Evolutionary conservation across 2,113 vertebrate genomes (phyloP), one percentile per base, ranked within the genome.

Genomic region (Nansenia antarctica): DNA sequence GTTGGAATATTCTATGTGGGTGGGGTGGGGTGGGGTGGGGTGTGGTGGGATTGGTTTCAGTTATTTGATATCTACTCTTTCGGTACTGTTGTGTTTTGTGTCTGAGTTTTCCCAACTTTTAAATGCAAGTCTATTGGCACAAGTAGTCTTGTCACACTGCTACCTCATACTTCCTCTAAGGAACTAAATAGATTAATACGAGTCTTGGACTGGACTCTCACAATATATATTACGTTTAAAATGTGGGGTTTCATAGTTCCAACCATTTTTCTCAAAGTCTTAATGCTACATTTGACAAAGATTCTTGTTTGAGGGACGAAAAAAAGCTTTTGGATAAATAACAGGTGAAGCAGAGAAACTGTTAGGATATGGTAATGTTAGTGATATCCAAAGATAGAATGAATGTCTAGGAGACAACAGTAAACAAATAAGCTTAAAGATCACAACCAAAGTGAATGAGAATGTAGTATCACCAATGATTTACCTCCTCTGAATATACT

Each of bases 91-190:
- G 82, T 83, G 82, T n/a, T n/a, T n/a, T n/a, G 79, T 89, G 88
- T 85, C 57, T 9, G 57, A 0, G 15, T 82, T 88, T 89, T 84
- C 86, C 63, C 85, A 89, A 84, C 88, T 85, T 66, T 27, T 77
- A 70, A 73, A 73, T 83, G 60, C 71, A 20, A 81, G 86, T 71
- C 70, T 31, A 35, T 78, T 81, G 71, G 85, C 85, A 84, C n/a
- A 20, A 2, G 49, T 81, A 78, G 92, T 63, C 80, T 77, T 70
- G 68, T 86, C 88, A 88, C 88, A 87, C 93, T 93, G 90, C 94
- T 95, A 95, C 94, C 94, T 96, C 94, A 94, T 80, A 85, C 81
- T 80, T 93, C 92, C 89, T 88, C 87, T 83, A 4, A 20, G 7
- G 0, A 49, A 49, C 45, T n/a, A 49, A 20, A n/a, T n/a, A n/a